Evolutionary conservation across 2,113 vertebrate species (phyloP), one percentile per base, ranked within the genome.

Genomic region (Albula glossodonta): DNA sequence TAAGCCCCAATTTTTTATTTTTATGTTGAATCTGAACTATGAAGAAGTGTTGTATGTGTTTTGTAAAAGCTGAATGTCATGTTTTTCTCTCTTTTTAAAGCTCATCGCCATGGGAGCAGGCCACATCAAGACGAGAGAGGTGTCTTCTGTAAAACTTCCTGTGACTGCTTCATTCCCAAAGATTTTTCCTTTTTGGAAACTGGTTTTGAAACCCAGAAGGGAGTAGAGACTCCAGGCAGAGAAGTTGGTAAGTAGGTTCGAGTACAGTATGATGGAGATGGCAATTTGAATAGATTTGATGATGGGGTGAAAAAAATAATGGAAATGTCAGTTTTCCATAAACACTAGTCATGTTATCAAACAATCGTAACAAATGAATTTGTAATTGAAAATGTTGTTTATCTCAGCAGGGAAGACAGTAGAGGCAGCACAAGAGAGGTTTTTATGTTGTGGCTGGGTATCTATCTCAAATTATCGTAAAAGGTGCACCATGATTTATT

Each of bases 121-220:
- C 81, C n/a, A 4, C 51, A 56, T 82, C 81, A 56, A 51, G 56
- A 82, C 81, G 25, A 82, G 81, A 82, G 81, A 82, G 2, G 49
- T 81, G 9, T 82, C 81, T 82, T 82, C 56, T 82, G 81, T 56
- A 82, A 25, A 56, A 51, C 81, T 56, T 82, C 81, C 52, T 82
- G 81, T 25, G 66, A 74, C 66, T 82, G 81, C 56, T 82, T 82
- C 51, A 57, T n/a, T 56, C 81, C n/a, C 6, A 10, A 7, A 56
- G 50, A 56, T 56, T 56, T 82, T 82, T n/a, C 10, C 15, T 82
- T 51, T 51, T 56, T 56, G 56, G 81, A 51, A 74, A 4, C 13
- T 74, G 66, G 66, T 74, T 13, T 12, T 17, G 66, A 4, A 82
- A 82, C 13, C 52, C 51, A 19, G 56, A 25, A 51, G 56, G 51